phyloP scores from a whole-genome alignment of 2,113 vertebrate genomes.

The Irena cyanogastra region DNA sequence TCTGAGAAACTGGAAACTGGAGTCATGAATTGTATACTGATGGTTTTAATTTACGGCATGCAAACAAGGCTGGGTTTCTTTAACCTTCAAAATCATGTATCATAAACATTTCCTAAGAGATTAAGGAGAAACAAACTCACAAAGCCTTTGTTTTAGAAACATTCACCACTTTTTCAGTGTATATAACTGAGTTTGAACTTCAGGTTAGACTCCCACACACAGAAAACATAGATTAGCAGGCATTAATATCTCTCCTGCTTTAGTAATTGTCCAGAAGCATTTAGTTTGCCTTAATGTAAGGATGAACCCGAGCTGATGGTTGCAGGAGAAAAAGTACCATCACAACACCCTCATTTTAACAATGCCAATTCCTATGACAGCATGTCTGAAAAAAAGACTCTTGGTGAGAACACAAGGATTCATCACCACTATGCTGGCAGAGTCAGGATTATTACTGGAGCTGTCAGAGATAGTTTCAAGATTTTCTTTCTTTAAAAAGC shows the following conservation, averaged over 20 bases:
- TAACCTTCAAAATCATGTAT: constrained; percentile 25
- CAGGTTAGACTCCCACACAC: background rate
- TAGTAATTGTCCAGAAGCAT: background rate
- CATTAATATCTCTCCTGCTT: background rate
- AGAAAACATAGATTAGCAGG: background rate
- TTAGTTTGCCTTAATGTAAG: background rate
- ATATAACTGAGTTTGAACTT: background rate
- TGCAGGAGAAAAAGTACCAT: background rate
- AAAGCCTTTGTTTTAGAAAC: background rate
- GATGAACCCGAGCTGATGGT: background rate
- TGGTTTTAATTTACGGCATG: constrained; percentile 41
- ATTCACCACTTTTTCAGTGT: background rate
- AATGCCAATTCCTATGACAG: background rate
- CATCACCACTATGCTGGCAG: background rate
- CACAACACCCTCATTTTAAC: background rate
- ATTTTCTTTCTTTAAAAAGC: background rate
- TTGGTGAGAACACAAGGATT: background rate
- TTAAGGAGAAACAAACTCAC: background rate
- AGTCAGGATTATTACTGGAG: background rate
- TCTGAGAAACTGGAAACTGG: constrained; percentile 14
- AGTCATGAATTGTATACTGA: background rate
- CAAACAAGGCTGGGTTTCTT: constrained; percentile 15
- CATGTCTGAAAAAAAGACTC: background rate
- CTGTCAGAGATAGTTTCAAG: background rate
- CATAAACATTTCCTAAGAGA: background rate